Evolutionary conservation across 2,113 vertebrate genomes (phyloP).

Genomic region (Chionis minor): DNA sequence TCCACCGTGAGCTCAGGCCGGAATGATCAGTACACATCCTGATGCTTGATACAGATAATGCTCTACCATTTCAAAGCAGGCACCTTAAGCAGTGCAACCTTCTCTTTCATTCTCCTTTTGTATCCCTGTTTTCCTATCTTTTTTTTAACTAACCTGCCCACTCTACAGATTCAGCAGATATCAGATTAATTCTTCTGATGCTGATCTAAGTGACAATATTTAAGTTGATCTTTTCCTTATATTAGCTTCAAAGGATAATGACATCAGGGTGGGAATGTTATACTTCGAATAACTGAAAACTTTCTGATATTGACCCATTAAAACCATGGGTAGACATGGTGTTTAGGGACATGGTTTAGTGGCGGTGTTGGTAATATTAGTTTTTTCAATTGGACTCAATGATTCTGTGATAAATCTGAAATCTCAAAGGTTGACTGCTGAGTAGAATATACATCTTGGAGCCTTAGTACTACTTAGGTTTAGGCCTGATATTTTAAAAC

Average conservation of each 20-base stretch:
- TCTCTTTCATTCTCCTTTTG: background rate
- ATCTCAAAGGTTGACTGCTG: background rate
- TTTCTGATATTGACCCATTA: background rate
- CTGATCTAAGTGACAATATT: background rate
- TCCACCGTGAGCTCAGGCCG: background rate
- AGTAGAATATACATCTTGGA: background rate
- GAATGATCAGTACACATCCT: background rate
- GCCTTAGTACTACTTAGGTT: background rate
- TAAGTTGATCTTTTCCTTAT: background rate
- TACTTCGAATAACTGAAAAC: background rate
- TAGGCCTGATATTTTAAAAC: background rate
- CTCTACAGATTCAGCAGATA: background rate
- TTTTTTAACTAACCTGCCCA: background rate
- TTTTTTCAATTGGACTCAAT: background rate
- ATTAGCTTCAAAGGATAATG: background rate
- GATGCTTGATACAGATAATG: rapidly evolving
- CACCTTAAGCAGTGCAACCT: background rate
- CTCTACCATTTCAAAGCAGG: background rate
- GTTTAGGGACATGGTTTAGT: background rate
- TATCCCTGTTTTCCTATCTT: background rate
- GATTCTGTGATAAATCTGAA: background rate
- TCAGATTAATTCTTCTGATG: background rate
- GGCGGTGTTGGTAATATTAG: background rate
- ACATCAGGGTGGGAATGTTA: background rate
- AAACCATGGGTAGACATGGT: rapidly evolving